These are phyloP conservation scores for Cybosia mesomella DNA, from an alignment of 2,888 invertebrate genomes.

Conservation along the genomic window DNA sequence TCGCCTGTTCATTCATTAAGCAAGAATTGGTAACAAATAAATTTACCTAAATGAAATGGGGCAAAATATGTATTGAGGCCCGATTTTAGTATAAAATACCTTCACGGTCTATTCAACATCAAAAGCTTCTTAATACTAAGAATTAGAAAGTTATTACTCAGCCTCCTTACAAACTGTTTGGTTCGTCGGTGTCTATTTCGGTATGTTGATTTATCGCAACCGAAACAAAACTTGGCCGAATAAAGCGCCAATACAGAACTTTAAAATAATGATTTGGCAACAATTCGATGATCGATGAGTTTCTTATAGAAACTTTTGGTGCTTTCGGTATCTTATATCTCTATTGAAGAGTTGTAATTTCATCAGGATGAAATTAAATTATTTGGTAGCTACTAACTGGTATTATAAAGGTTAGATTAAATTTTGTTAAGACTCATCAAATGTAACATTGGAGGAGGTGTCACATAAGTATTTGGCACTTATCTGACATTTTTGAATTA, in stretches of 20 bases:
- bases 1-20: not conserved
- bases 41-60: not conserved
- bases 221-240: conserved; percentile 40
- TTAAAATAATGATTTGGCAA: conserved; percentile 65
- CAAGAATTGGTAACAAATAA: not conserved
- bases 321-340: conserved; percentile 23
- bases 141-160: conserved; percentile 20
- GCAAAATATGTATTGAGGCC: not conserved
- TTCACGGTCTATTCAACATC: conserved; percentile 11
- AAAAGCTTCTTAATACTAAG: conserved; percentile 17
- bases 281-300: conserved; percentile 59
- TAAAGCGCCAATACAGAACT: conserved; percentile 50
- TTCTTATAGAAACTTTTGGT: conserved; percentile 41
- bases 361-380: conserved; percentile 18
- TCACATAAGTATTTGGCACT: not conserved
- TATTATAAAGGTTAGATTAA: not conserved
- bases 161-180: conserved; percentile 26
- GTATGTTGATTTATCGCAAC: conserved; percentile 39
- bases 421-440: not conserved
- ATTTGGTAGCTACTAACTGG: conserved; percentile 7
- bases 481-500: not conserved
- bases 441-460: not conserved
- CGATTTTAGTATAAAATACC: not conserved
- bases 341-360: conserved; percentile 23
- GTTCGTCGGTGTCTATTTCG: conserved; percentile 12